Conservation (phyloP, 1,140 invertebrate genomes). For the Planococcus citri region DNA sequence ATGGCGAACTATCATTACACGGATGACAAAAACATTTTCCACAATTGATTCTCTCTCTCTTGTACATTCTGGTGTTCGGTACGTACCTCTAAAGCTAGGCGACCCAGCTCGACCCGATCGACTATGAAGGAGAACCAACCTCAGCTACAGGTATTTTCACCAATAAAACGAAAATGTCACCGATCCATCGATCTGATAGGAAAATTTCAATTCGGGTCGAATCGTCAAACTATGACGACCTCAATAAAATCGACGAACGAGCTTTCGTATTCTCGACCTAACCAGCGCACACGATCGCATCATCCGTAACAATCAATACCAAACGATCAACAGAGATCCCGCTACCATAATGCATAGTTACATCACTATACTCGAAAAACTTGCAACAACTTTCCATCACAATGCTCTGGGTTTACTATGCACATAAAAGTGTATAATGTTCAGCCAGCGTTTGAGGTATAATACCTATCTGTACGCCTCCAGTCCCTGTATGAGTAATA, state of each 20-base stretch:
- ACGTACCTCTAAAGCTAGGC: too few relatives aligned
- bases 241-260: background rate
- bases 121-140: slow-evolving; percentile 13
- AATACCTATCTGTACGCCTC: background rate
- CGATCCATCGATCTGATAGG: background rate
- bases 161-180: too few relatives aligned
- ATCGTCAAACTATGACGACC: background rate
- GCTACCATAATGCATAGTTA: background rate
- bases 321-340: background rate
- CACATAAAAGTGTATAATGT: too few relatives aligned
- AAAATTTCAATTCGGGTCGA: background rate
- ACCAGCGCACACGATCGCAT: too few relatives aligned
- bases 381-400: background rate
- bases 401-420: too few relatives aligned
- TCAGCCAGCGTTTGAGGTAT: background rate
- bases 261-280: too few relatives aligned
- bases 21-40: slow-evolving; percentile 4
- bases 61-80: too few relatives aligned
- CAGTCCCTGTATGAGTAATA: background rate
- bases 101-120: too few relatives aligned
- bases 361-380: background rate
- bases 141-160: background rate
- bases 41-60: slow-evolving; percentile 1
- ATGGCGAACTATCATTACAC: slow-evolving; percentile 10
- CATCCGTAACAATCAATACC: background rate